Base-by-base conservation (phyloP, 2,888 invertebrate species). In the Siphlonurus alternatus region DNA sequence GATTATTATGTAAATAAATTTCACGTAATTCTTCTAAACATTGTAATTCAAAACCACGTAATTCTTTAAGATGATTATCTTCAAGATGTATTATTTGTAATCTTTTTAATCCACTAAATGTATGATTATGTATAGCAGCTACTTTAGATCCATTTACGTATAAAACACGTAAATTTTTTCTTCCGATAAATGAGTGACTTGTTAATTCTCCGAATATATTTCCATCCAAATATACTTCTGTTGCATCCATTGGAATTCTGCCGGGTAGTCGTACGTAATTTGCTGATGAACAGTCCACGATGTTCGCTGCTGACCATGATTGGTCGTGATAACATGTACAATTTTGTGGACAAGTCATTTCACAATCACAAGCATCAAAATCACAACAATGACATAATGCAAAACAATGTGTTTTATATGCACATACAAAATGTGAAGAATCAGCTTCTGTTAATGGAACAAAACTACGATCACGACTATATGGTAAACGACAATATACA, bases 331-430 rank as follows among this genome's bases (percentile, higher is more conserved):
- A 95, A 74, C 96, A 96, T 66, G 89, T 89, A 80, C 96, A 96
- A 75, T 93, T 92, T 60, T 82, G 83, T 61, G 96, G 96, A 75
- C 96, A 96, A 69, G 90, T 93, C 90, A 94, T 94, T 80, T 94
- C 92, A 79, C 96, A 96, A 78, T 96, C 96, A 79, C 96, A 96
- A 63, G 93, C 93, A 76, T 93, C 94, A 77, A 93, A 96, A 76
- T 94, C 93, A 78, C 96, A 96, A 79, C 96, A 96, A 74, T 93
- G 92, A 74, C 96, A 96, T 67, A 93, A 81, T 18, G 94, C 89
- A 76, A 93, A 94, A 78, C 96, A 96, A 76, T 94, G 93, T 54
- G 89, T 88, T 77, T 88, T 88, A 78, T 95, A 95, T 67, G 88
- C 86, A 80, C 94, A 95, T 71, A 94, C 81, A 77, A 95, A 94